Evolutionary conservation across 2,888 invertebrate genomes (phyloP), one percentile per base, ranked within the genome.

Genomic region (Lamellibrachia columna): DNA sequence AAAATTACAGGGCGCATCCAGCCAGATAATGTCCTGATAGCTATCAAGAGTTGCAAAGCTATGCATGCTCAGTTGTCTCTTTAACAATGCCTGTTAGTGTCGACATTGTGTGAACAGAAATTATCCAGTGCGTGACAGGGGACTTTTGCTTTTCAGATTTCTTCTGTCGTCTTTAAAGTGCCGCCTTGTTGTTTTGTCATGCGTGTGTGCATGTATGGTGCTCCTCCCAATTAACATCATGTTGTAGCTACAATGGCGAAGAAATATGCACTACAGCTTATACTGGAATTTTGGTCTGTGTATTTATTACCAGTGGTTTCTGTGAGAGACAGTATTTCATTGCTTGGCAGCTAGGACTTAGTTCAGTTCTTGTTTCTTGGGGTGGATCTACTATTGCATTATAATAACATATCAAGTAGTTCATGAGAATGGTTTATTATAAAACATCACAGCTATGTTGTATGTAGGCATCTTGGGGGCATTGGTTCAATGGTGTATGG

Each of bases 91-190:
- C 75, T 75, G 75, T 75, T 75, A 75, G 75, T n/a, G 75, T 22
- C 22, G 75, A 22, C 6, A 75, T 75, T 75, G 75, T 75, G 75
- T 22, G 75, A 75, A 40, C 11, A 75, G 22, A 75, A 75, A n/a
- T 3, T 15, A 75, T 75, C 15, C 75, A 22, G 22, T 75, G 75
- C 75, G 75, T 75, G 75, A 75, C 75, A 75, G 22, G 75, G n/a
- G 75, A 75, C 75, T 75, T 75, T 75, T 75, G 15, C 75, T 75
- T 75, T 75, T n/a, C 75, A 75, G 75, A 75, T 75, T 75, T 75
- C 75, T 75, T 75, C 75, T 22, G 75, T 75, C 75, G 22, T 75
- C 75, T 75, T 75, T n/a, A 75, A 22, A 75, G n/a, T 75, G 22
- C 75, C 75, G 75, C n/a, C 75, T 75, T 75, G 15, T 40, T 22